phyloP scores from a whole-genome alignment of 2,797 vertebrate genomes.

The Pangasius macronema region DNA sequence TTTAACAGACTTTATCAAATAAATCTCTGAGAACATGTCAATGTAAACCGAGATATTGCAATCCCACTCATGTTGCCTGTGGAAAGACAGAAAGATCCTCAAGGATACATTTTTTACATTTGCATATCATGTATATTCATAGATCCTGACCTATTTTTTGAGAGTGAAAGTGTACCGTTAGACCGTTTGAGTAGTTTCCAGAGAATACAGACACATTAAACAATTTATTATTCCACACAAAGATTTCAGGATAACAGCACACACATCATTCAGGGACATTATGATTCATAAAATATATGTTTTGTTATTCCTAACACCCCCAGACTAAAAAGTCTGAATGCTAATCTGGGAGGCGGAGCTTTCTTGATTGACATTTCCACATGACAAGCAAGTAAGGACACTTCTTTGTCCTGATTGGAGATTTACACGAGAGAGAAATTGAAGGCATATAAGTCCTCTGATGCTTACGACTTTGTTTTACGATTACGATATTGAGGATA shows the following conservation, averaged over 20 bases:
- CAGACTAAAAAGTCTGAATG: neutral
- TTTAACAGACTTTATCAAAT: neutral
- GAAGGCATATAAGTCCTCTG: too few species aligned
- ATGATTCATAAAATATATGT: neutral
- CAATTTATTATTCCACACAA: neutral
- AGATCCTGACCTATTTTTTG: slow-evolving; percentile 1
- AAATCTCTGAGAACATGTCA: neutral
- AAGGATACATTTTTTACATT: neutral
- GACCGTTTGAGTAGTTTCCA: neutral
- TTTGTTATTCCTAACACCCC: neutral
- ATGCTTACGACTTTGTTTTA: too few species aligned
- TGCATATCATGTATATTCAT: slow-evolving; percentile 22
- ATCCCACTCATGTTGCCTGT: neutral
- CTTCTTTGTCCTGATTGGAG: neutral
- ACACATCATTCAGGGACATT: neutral
- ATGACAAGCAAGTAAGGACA: neutral
- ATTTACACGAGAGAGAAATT: too few species aligned
- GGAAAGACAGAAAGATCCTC: neutral
- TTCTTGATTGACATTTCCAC: neutral
- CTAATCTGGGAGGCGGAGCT: neutral
- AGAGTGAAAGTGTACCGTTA: neutral
- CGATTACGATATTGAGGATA: too few species aligned
- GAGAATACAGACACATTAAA: neutral
- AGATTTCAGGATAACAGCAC: neutral
- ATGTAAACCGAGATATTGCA: neutral